phyloP scores from a whole-genome alignment of 2,888 invertebrate genomes.

The Habroteleia sp. region DNA sequence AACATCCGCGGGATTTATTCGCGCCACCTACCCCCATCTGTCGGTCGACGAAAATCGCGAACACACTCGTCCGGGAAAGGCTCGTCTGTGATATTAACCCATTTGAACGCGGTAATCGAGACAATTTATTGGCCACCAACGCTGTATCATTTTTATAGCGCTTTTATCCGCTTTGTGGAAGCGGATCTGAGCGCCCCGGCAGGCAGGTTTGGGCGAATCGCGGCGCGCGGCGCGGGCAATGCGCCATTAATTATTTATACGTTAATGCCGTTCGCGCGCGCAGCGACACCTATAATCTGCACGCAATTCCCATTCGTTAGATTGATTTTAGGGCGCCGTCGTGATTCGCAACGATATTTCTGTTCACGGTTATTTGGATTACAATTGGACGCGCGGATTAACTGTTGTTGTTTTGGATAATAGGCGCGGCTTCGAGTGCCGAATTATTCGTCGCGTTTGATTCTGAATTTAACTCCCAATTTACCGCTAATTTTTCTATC shows the following conservation, averaged over 20 bases:
- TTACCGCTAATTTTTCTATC: conserved; percentile 16
- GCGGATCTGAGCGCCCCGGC: conserved; percentile 13
- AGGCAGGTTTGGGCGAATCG: too few relatives aligned
- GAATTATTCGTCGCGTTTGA: conserved; percentile 33
- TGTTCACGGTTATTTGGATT: conserved; percentile 45
- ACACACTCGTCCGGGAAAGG: conserved; percentile 49
- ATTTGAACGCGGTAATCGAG: conserved; percentile 68
- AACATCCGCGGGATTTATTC: conserved; percentile 64
- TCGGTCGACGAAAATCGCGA: conserved; percentile 50
- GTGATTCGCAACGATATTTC: conserved; percentile 30
- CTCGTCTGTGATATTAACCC: conserved; percentile 66
- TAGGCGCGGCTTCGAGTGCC: not conserved
- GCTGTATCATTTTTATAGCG: conserved; percentile 67
- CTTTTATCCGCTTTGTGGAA: conserved; percentile 40
- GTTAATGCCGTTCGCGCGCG: conserved; percentile 38
- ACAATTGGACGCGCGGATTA: conserved; percentile 44
- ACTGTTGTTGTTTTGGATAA: conserved; percentile 43
- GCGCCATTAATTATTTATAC: conserved; percentile 66
- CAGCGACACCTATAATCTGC: conserved; percentile 49
- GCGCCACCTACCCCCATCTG: conserved; percentile 8
- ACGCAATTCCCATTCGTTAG: conserved; percentile 38
- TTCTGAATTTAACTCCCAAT: conserved; percentile 13
- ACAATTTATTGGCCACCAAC: conserved; percentile 67
- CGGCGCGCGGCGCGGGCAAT: not conserved
- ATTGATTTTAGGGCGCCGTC: conserved; percentile 34